phyloP scores from a whole-genome alignment of 2,888 invertebrate genomes.

The Nycteola revayana region DNA sequence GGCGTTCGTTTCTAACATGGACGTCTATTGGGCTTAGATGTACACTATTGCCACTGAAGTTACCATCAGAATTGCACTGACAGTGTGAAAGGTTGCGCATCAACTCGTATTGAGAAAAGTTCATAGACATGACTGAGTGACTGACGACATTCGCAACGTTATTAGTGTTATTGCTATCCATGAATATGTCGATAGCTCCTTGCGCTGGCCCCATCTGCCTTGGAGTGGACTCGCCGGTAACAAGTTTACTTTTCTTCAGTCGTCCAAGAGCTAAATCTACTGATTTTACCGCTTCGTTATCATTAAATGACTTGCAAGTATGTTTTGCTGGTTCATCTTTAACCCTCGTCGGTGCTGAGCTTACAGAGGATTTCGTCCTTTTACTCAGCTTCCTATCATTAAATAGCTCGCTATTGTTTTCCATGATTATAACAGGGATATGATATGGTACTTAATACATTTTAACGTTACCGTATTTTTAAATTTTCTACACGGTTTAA shows the following conservation, averaged over 20 bases:
- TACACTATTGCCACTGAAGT: slow-evolving; percentile 52
- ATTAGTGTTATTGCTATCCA: slow-evolving; percentile 41
- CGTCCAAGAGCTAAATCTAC: slow-evolving; percentile 55
- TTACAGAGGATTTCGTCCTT: slow-evolving; percentile 51
- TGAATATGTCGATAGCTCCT: slow-evolving; percentile 42
- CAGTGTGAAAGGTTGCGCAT: slow-evolving; percentile 63
- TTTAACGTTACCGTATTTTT: too few relatives aligned
- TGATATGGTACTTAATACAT: too few relatives aligned
- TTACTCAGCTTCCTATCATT: slow-evolving; percentile 47
- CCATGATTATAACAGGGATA: slow-evolving; percentile 51
- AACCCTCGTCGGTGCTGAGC: slow-evolving; percentile 31
- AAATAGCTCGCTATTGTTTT: slow-evolving; percentile 41
- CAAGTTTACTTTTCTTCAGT: slow-evolving; percentile 60
- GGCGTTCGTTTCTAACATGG: slow-evolving; percentile 56
- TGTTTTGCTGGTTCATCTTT: slow-evolving; percentile 50
- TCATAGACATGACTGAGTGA: slow-evolving; percentile 65
- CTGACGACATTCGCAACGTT: slow-evolving; percentile 38
- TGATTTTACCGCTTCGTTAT: slow-evolving; percentile 58
- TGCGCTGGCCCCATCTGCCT: slow-evolving; percentile 29
- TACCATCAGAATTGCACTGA: slow-evolving; percentile 64
- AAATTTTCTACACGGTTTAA: too few relatives aligned
- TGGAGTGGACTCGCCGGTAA: slow-evolving; percentile 42
- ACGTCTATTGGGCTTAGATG: slow-evolving; percentile 42
- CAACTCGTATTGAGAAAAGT: slow-evolving; percentile 71
- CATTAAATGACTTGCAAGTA: slow-evolving; percentile 53